Conservation (phyloP, 1,140 invertebrate genomes). For the Drosophila ogumai region DNA sequence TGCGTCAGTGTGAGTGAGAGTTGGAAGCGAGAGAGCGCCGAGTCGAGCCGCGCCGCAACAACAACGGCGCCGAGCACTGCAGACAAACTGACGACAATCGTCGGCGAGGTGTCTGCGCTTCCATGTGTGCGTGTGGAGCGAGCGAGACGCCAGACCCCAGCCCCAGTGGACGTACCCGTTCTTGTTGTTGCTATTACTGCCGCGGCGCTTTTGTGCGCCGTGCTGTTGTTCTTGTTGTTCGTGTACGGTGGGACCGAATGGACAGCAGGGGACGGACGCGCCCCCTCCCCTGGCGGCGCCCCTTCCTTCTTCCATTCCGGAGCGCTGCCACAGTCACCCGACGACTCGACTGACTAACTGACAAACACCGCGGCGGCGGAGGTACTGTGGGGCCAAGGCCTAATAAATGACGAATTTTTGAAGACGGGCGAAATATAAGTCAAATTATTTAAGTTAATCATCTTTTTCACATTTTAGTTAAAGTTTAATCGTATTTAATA, state of each 20-base stretch:
- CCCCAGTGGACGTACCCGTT: constrained; percentile 19
- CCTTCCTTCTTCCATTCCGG: constrained; percentile 1
- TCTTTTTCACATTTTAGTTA: neutral
- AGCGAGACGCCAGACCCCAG: constrained; percentile 31
- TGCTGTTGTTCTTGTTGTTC: constrained; percentile 42
- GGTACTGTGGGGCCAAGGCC: constrained; percentile 45
- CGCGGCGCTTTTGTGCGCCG: constrained; percentile 65
- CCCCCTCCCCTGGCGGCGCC: constrained; percentile 37
- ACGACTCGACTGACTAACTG: constrained; percentile 70
- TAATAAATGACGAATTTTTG: neutral
- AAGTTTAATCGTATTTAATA: neutral
- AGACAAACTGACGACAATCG: constrained; percentile 81
- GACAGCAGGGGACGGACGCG: constrained; percentile 64
- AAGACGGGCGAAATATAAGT: neutral
- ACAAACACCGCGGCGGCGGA: constrained; percentile 53
- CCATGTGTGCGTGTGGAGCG: constrained; percentile 27
- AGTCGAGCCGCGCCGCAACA: constrained; percentile 21
- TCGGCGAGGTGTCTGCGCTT: constrained; percentile 75
- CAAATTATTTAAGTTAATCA: neutral
- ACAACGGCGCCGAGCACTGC: constrained; percentile 69
- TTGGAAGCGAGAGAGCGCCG: neutral
- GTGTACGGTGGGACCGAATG: constrained; percentile 66
- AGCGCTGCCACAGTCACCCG: constrained; percentile 47
- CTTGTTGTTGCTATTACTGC: constrained; percentile 39
- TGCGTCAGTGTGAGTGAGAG: constrained; percentile 25